Conservation (phyloP, 2,797 vertebrate genomes). For the Oceanodroma leucorhoa region DNA sequence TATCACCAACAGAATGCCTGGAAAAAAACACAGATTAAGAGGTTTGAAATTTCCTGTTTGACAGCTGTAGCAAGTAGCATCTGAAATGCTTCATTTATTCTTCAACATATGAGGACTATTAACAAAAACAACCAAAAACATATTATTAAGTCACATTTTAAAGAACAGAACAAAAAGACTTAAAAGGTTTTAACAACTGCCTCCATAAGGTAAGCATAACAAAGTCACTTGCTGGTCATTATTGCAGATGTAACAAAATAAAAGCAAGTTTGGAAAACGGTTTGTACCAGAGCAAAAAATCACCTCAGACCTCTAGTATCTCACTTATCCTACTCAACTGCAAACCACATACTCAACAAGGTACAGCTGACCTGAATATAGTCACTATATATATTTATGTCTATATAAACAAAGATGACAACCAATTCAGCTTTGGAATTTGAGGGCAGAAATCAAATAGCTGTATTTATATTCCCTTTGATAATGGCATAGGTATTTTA, state of each 20-base stretch:
- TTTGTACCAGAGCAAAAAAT: neutral
- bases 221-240: neutral
- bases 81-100: neutral
- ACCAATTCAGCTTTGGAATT: neutral
- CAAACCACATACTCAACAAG: neutral
- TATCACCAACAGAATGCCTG: constrained; percentile 95
- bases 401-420: neutral
- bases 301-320: neutral
- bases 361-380: neutral
- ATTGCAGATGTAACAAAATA: neutral
- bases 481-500: neutral
- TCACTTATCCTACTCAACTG: neutral
- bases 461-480: neutral
- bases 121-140: neutral
- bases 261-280: neutral
- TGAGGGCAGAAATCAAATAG: neutral
- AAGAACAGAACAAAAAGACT: neutral
- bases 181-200: neutral
- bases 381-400: neutral
- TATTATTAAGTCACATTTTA: neutral
- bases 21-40: constrained; percentile 10
- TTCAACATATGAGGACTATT: neutral
- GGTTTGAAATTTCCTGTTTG: neutral
- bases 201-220: neutral
- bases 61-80: neutral